Evolutionary conservation across 1,140 invertebrate genomes (phyloP).

Genomic region (Phocides pigmalion): DNA sequence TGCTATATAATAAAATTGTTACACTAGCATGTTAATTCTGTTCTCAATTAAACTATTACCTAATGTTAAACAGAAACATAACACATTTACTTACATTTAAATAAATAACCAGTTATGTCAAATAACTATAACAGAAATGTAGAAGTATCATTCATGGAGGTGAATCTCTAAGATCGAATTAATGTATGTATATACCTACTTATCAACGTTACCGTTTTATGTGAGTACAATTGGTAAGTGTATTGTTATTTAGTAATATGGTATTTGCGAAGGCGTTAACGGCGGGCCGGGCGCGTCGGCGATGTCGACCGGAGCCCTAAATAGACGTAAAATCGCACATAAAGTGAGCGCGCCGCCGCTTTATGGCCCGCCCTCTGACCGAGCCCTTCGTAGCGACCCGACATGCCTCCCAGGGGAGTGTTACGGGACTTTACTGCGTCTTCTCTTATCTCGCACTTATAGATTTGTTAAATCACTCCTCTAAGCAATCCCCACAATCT

Average conservation of each 20-base stretch:
- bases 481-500: constrained; percentile 1
- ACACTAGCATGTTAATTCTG: too few relatives aligned
- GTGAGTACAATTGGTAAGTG: not conserved
- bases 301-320: constrained; percentile 46
- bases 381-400: constrained; percentile 34
- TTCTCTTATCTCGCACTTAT: constrained; percentile 25
- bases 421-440: constrained; percentile 28
- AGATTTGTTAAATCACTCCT: constrained; percentile 33
- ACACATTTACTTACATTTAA: too few relatives aligned
- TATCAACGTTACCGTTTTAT: too few relatives aligned
- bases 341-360: constrained; percentile 51
- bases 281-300: constrained; percentile 29
- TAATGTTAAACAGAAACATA: too few relatives aligned
- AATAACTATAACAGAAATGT: too few relatives aligned
- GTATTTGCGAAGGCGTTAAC: constrained; percentile 40
- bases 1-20: too few relatives aligned
- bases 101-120: too few relatives aligned
- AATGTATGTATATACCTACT: too few relatives aligned
- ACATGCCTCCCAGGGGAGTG: constrained; percentile 35
- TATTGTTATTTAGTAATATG: constrained; percentile 22
- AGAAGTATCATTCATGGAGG: too few relatives aligned
- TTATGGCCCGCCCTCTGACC: constrained; percentile 52
- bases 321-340: constrained; percentile 59
- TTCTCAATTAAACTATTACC: too few relatives aligned
- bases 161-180: too few relatives aligned